These are phyloP conservation scores for Temnopleurus reevesii DNA, from an alignment of 53 echinoderm and acorn worm species.

Conservation along the genomic window DNA sequence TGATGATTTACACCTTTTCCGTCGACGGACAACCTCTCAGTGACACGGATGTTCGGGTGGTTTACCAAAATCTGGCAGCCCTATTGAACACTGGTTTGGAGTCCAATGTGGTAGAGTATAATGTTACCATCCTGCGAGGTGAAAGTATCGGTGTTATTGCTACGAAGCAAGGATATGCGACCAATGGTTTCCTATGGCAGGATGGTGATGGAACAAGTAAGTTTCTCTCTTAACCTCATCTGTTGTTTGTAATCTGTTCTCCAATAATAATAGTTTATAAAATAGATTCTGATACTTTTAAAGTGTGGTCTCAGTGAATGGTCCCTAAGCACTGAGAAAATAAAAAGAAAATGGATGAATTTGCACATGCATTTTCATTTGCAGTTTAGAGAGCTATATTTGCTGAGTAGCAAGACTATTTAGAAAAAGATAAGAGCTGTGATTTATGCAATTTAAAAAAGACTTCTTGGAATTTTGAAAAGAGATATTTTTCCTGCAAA, in stretches of 20 bases:
- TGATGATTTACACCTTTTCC: not conserved
- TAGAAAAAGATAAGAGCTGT: too few species aligned
- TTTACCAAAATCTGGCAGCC: not conserved
- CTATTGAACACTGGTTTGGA: not conserved
- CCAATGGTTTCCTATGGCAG: slow-evolving; percentile 40
- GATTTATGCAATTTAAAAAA: too few species aligned
- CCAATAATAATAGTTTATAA: too few species aligned
- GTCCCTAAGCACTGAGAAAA: too few species aligned
- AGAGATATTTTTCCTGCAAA: too few species aligned
- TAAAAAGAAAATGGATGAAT: too few species aligned
- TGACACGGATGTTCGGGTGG: not conserved
- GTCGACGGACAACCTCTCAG: not conserved
- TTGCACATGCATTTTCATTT: too few species aligned
- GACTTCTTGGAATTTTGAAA: too few species aligned
- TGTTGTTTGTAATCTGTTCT: not conserved
- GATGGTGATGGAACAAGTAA: slow-evolving; percentile 14
- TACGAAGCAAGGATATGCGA: slow-evolving; percentile 6
- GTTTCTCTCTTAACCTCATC: not conserved
- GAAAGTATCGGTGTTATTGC: slow-evolving; percentile 20
- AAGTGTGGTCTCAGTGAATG: too few species aligned
- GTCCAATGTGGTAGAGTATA: not conserved
- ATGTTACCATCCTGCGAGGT: not conserved
- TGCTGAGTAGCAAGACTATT: too few species aligned
- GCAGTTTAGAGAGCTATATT: too few species aligned
- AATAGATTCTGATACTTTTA: too few species aligned